These are phyloP conservation scores for Moxostoma hubbsi DNA, from an alignment of 2,797 vertebrate species.

Conservation along the genomic window DNA sequence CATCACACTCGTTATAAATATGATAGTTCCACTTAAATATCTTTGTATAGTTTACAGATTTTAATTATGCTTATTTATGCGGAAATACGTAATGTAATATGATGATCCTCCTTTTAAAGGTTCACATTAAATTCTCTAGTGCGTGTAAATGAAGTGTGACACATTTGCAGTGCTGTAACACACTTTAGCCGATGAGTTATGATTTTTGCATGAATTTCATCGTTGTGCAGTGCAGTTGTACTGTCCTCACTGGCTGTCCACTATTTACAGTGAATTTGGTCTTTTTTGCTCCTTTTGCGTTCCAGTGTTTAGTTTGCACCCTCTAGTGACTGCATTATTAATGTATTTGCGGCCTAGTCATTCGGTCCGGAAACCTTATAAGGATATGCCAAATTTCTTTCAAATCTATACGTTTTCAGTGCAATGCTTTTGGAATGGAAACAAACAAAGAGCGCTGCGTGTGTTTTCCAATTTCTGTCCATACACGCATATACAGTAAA, in stretches of 20 bases:
- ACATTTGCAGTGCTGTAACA: too few relatives aligned
- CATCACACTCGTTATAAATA: not conserved
- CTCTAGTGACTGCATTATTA: slow-evolving; percentile 48
- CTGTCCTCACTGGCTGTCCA: not conserved
- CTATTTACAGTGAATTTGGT: slow-evolving; percentile 1
- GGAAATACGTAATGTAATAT: not conserved
- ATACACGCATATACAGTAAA: not conserved
- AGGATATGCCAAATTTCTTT: not conserved
- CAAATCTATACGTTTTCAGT: not conserved
- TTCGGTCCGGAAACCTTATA: not conserved
- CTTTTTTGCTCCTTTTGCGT: not conserved
- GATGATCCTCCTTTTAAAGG: not conserved
- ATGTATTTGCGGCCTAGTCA: not conserved
- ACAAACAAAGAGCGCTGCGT: slow-evolving; percentile 1
- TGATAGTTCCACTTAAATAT: not conserved
- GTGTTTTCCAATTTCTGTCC: slow-evolving; percentile 10
- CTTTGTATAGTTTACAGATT: not conserved
- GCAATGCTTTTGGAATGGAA: slow-evolving; percentile 5
- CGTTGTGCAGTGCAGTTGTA: not conserved
- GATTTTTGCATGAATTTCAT: too few relatives aligned
- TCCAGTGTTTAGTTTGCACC: slow-evolving; percentile 36
- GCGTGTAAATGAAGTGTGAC: not conserved
- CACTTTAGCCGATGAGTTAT: too few relatives aligned
- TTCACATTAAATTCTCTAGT: not conserved
- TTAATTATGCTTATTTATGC: not conserved